These are phyloP conservation scores for cattle (Bos taurus) DNA, from an alignment of 2,113 vertebrate species.

Conservation along the genomic window DNA sequence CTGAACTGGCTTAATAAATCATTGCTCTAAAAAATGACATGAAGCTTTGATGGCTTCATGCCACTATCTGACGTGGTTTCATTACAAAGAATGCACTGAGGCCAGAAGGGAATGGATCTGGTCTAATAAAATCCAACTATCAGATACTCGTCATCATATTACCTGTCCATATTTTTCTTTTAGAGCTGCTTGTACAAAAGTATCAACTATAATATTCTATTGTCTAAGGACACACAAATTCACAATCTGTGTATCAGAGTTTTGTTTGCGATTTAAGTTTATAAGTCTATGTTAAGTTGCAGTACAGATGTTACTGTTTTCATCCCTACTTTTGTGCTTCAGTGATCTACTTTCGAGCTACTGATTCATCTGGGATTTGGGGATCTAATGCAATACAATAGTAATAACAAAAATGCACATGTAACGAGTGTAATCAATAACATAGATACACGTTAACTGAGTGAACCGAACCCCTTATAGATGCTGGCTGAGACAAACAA, in stretches of 20 bases:
- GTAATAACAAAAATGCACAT: background rate
- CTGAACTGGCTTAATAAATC: constrained; percentile 4
- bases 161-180: background rate
- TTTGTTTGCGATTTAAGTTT: background rate
- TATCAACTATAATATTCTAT: background rate
- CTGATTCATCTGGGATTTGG: background rate
- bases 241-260: background rate
- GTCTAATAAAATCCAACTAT: background rate
- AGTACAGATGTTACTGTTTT: background rate
- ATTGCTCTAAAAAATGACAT: background rate
- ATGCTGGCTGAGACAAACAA: background rate
- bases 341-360: background rate
- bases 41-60: constrained; percentile 5
- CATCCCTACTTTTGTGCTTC: background rate
- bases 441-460: background rate
- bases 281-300: background rate
- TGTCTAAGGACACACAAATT: background rate
- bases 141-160: background rate
- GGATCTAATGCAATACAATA: background rate
- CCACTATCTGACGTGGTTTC: background rate
- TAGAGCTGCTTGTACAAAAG: background rate
- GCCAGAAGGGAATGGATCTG: background rate
- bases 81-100: background rate
- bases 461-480: background rate
- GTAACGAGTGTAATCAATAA: background rate